Percentiles rank a stretch among this genome's conserved stretches.
Conservation (phyloP, 1,140 invertebrate genomes). For the Aphaenogaster ashmeadi region DNA sequence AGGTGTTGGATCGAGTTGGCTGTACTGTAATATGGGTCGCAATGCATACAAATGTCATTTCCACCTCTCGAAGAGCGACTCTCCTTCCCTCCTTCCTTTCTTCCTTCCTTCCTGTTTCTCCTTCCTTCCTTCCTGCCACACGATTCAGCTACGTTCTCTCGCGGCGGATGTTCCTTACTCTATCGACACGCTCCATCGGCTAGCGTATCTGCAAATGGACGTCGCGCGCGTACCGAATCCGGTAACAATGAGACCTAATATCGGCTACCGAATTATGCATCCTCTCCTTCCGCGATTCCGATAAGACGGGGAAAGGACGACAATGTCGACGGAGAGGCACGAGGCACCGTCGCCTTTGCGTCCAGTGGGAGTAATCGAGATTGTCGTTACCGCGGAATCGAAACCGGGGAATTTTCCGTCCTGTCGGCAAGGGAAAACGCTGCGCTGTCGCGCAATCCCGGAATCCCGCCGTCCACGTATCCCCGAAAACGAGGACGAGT, state of each 20-base stretch:
- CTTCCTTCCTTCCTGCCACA: slow-evolving; percentile 8
- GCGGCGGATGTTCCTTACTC: slow-evolving; percentile 53
- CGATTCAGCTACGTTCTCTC: slow-evolving; percentile 12
- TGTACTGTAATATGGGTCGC: slow-evolving; percentile 82
- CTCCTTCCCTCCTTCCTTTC: slow-evolving; percentile 63
- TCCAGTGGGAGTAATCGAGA: slow-evolving; percentile 64
- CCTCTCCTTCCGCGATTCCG: slow-evolving; percentile 51
- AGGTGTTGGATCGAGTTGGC: slow-evolving; percentile 81
- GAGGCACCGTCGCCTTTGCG: slow-evolving; percentile 1
- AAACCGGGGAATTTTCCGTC: slow-evolving; percentile 62
- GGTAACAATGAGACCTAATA: slow-evolving; percentile 80
- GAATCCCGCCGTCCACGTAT: slow-evolving; percentile 26
- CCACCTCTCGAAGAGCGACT: slow-evolving; percentile 75
- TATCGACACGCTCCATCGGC: slow-evolving; percentile 43
- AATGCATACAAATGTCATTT: slow-evolving; percentile 87
- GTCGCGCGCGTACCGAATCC: slow-evolving; percentile 69
- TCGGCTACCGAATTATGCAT: slow-evolving; percentile 78
- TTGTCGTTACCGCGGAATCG: slow-evolving; percentile 68
- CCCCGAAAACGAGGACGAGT: slow-evolving; percentile 45
- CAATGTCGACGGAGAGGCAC: background rate
- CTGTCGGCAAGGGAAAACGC: slow-evolving; percentile 19
- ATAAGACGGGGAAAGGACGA: background rate
- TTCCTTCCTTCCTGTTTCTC: slow-evolving; percentile 37
- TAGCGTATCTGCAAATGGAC: slow-evolving; percentile 1
- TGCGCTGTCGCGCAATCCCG: slow-evolving; percentile 18